These are phyloP conservation scores for Metalampra italica DNA, from an alignment of 2,888 invertebrate species.

Conservation along the genomic window DNA sequence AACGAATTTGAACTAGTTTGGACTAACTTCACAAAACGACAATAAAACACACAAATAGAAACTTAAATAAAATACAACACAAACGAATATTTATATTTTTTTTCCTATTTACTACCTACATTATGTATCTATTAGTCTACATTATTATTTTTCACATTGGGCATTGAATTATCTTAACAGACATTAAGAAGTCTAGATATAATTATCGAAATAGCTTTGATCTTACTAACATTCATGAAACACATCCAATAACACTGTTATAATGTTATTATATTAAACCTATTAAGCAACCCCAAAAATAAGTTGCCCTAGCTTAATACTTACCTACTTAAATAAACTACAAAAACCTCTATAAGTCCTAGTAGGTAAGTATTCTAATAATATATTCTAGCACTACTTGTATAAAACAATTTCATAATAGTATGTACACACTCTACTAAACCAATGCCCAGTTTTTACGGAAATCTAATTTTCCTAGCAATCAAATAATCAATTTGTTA, in stretches of 20 bases:
- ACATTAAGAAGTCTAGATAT: not conserved
- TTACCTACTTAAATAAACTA: constrained; percentile 27
- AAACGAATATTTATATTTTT: not conserved
- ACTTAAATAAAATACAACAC: constrained; percentile 1
- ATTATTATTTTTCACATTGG: not conserved
- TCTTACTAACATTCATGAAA: constrained; percentile 1
- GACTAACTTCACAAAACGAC: not conserved
- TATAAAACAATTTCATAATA: constrained; percentile 23
- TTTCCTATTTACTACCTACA: not conserved
- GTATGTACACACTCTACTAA: constrained; percentile 41
- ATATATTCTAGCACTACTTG: constrained; percentile 48
- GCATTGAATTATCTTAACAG: not conserved
- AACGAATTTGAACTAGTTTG: not conserved
- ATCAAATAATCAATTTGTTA: constrained; percentile 56
- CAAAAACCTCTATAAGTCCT: constrained; percentile 41
- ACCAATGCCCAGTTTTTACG: constrained; percentile 38
- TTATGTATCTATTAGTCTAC: no score
- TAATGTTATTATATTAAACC: constrained; percentile 22
- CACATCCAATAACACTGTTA: constrained; percentile 1
- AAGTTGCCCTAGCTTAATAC: constrained; percentile 38
- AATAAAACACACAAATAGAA: not conserved
- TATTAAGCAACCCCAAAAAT: constrained; percentile 34
- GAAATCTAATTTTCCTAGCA: constrained; percentile 68
- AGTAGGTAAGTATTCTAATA: constrained; percentile 22
- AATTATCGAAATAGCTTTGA: not conserved